phyloP scores from a whole-genome alignment of 2,888 invertebrate species.

The Helobdella robusta region DNA sequence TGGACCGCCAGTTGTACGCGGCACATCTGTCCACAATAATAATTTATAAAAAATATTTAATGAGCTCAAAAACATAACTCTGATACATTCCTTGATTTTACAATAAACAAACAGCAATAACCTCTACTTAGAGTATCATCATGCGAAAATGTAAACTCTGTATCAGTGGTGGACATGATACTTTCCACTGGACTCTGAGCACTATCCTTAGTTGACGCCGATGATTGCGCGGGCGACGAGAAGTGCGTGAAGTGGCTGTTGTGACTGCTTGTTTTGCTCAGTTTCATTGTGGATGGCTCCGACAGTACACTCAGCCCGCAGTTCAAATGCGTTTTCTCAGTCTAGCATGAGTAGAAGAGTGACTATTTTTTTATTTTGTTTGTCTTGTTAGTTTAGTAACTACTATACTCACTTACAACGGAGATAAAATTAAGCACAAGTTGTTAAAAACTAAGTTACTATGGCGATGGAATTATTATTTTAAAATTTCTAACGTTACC shows the following conservation, averaged over 20 bases:
- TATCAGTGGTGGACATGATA: slow-evolving; percentile 4
- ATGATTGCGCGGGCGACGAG: neutral
- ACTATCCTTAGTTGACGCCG: slow-evolving; percentile 20
- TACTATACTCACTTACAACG: too few relatives aligned
- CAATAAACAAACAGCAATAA: too few relatives aligned
- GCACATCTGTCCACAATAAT: neutral
- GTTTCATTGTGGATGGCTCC: slow-evolving; percentile 27
- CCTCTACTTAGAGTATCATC: slow-evolving; percentile 20
- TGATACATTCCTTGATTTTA: too few relatives aligned
- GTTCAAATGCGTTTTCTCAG: neutral
- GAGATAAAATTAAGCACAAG: too few relatives aligned
- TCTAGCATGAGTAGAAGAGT: too few relatives aligned
- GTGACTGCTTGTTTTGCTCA: slow-evolving; percentile 28
- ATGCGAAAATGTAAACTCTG: slow-evolving; percentile 22
- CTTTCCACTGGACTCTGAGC: slow-evolving; percentile 15
- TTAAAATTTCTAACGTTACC: too few relatives aligned
- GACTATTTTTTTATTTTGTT: neutral
- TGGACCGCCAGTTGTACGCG: slow-evolving; percentile 51
- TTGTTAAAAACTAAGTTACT: too few relatives aligned
- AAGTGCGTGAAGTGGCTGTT: neutral
- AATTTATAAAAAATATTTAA: neutral
- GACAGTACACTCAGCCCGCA: slow-evolving; percentile 15
- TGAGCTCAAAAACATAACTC: neutral
- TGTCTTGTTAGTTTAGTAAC: neutral
- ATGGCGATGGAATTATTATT: too few relatives aligned